These are phyloP conservation scores for Malthinus flaveolus DNA, from an alignment of 2,888 invertebrate genomes.

Conservation along the genomic window DNA sequence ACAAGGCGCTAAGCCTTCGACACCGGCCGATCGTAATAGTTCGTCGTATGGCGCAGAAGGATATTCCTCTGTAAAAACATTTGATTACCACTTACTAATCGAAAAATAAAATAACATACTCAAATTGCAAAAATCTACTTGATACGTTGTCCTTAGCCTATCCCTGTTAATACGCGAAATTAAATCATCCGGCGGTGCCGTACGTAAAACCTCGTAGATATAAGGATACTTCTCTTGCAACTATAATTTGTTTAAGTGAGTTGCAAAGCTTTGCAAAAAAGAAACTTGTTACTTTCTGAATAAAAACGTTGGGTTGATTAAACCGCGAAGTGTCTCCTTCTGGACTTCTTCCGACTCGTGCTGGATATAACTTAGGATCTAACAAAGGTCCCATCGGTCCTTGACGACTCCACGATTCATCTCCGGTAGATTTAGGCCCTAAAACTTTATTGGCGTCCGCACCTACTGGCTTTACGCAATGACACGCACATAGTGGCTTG, in stretches of 20 bases:
- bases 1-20: slow-evolving; percentile 59
- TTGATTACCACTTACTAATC: background rate
- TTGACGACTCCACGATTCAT: slow-evolving; percentile 53
- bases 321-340: slow-evolving; percentile 59
- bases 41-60: slow-evolving; percentile 63
- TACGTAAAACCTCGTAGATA: slow-evolving; percentile 65
- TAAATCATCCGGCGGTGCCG: slow-evolving; percentile 61
- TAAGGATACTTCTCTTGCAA: slow-evolving; percentile 67
- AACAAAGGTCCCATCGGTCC: slow-evolving; percentile 64
- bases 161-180: slow-evolving; percentile 65
- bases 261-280: background rate
- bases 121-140: slow-evolving; percentile 61
- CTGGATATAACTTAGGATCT: slow-evolving; percentile 65
- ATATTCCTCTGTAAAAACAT: slow-evolving; percentile 48
- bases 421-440: slow-evolving; percentile 42
- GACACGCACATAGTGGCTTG: slow-evolving; percentile 44
- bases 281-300: slow-evolving; percentile 58
- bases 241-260: slow-evolving; percentile 44
- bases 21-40: slow-evolving; percentile 60
- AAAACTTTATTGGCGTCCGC: slow-evolving; percentile 30
- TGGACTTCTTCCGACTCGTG: slow-evolving; percentile 60
- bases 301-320: slow-evolving; percentile 64
- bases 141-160: slow-evolving; percentile 65
- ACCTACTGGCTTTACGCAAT: slow-evolving; percentile 35
- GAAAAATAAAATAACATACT: slow-evolving; percentile 42